phyloP scores from a whole-genome alignment of 2,797 vertebrate species.

The Discoglossus pictus region DNA sequence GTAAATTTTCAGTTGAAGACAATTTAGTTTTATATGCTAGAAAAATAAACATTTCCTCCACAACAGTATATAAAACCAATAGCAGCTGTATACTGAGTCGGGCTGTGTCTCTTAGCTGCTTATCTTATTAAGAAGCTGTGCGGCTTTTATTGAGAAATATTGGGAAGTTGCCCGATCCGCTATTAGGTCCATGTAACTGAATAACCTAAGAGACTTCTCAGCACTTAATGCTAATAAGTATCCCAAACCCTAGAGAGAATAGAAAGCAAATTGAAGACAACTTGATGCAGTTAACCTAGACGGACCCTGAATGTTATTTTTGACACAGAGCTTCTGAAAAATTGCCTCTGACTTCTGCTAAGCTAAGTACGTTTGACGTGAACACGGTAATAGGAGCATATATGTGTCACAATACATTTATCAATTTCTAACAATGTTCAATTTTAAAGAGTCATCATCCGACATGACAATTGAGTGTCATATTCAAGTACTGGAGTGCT shows the following conservation, averaged over 20 bases:
- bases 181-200: neutral
- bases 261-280: neutral
- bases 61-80: no score
- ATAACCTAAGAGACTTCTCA: neutral
- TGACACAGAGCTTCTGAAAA: neutral
- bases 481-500: no score
- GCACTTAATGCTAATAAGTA: neutral
- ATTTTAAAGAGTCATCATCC: no score
- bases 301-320: neutral
- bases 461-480: no score
- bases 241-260: slow-evolving; percentile 2
- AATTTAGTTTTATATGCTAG: no score
- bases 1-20: no score
- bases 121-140: slow-evolving; percentile 8
- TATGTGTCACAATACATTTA: no score
- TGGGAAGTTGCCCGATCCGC: neutral
- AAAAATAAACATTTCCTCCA: no score
- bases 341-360: neutral
- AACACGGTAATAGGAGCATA: no score
- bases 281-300: slow-evolving; percentile 8
- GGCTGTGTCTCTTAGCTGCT: neutral
- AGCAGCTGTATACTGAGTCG: no score
- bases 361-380: no score
- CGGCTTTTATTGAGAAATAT: slow-evolving; percentile 4
- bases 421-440: no score